These are phyloP conservation scores for Hartigia nigra DNA, from an alignment of 2,888 invertebrate genomes.

Conservation along the genomic window DNA sequence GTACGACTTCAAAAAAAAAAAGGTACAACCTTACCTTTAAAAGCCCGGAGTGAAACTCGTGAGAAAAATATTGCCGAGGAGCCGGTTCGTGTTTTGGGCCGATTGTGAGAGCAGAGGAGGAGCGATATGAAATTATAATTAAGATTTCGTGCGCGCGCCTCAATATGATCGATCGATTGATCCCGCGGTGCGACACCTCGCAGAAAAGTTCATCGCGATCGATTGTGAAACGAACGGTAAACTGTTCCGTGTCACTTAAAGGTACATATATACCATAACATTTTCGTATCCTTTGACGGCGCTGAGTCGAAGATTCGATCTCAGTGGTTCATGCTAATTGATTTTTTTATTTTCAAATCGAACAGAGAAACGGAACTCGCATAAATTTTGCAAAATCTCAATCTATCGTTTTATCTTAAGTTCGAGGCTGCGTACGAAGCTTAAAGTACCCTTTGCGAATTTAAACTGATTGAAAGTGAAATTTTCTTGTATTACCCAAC, in stretches of 20 bases:
- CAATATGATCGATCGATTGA: neutral
- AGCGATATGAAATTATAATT: neutral
- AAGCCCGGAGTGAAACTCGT: neutral
- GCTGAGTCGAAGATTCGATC: neutral
- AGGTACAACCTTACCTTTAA: neutral
- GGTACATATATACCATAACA: neutral
- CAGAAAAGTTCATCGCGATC: slow-evolving; percentile 8
- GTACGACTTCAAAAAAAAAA: neutral
- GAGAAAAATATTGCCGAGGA: neutral
- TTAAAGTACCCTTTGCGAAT: slow-evolving; percentile 7
- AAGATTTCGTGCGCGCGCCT: neutral
- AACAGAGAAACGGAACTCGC: neutral
- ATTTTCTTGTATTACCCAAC: slow-evolving; percentile 41
- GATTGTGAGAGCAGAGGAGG: neutral
- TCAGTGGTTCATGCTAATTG: neutral
- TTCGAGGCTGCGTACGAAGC: neutral
- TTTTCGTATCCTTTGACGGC: neutral
- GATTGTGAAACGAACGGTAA: neutral
- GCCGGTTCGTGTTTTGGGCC: neutral
- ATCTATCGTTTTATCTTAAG: neutral
- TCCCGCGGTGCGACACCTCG: neutral
- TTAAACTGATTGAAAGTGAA: slow-evolving; percentile 43
- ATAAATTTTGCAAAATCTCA: neutral
- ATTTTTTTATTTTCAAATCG: neutral
- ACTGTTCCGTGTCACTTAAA: neutral